Evolutionary conservation across 2,797 vertebrate species (phyloP), one percentile per base, ranked within the genome.

Genomic region (Huso huso): DNA sequence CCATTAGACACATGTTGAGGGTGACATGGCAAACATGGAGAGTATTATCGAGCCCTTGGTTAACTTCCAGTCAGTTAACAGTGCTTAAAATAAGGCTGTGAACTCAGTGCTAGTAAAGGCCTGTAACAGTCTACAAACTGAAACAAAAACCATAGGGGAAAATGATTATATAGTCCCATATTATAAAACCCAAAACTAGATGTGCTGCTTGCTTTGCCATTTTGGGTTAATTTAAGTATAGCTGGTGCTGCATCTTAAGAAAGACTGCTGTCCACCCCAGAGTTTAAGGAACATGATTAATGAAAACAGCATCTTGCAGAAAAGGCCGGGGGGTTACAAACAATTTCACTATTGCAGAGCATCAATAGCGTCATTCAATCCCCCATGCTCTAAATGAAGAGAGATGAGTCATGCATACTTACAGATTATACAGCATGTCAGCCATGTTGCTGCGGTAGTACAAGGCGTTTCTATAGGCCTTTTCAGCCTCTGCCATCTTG

Each of bases 341-440:
- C 68, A 72, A 64, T 68, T 76, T 71, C 53, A 65, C 61, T 66
- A 10, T 37, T 68, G 62, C 61, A 67, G 37, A 55, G 49, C 61
- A 37, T 82, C 80, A 72, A 78, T 77, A 72, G 71, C 70, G 18
- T 60, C 68, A 59, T 50, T 62, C 61, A 62, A 9, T 48, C n/a
- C 48, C 7, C 7, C 61, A 62, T 37, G 15, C 63, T 51, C 8
- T 48, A 23, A 5, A 52, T 53, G 62, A 49, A 51, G 48, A 13
- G 1, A 67, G 49, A 57, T 73, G 74, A 74, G 49, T 53, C 11
- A 66, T 0, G 72, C 70, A 81, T 89, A 97, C 96, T 98, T 83
- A 99, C 97, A 99, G 88, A 87, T 99, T 99, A 79, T 99, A 99
- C 78, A 99, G 93, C 97, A 99, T 99, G 84, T 99, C 97, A 2